Percentiles rank a stretch among this genome's conserved stretches.
Conservation (phyloP, 2,888 invertebrate species). For the Pachydiplax longipennis region DNA sequence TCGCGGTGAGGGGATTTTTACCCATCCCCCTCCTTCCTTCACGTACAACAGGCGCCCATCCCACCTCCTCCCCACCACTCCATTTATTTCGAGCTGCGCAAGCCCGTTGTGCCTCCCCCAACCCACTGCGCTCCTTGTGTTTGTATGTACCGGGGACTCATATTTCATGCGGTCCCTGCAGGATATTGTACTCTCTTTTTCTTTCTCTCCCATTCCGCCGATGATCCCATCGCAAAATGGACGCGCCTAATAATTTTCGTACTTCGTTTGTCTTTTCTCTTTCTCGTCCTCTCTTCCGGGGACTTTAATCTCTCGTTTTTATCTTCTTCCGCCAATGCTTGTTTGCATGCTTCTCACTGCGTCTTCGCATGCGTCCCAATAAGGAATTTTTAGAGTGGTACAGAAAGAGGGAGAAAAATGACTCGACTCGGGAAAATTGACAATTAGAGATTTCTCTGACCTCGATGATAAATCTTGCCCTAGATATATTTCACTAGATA, state of each 20-base stretch:
- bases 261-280: neutral
- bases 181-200: constrained; percentile 8
- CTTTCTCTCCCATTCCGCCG: neutral
- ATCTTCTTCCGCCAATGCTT: neutral
- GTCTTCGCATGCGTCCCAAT: neutral
- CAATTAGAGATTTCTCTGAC: too few relatives aligned
- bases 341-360: neutral
- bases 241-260: neutral
- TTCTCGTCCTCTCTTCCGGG: neutral
- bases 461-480: too few relatives aligned
- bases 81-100: neutral
- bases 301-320: neutral
- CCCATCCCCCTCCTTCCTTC: neutral
- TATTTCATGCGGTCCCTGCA: constrained; percentile 27
- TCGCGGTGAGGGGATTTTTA: neutral
- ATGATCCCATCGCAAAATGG: neutral
- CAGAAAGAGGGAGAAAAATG: too few relatives aligned
- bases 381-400: too few relatives aligned
- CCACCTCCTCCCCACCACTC: neutral
- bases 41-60: neutral
- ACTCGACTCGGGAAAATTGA: too few relatives aligned
- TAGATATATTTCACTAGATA: too few relatives aligned
- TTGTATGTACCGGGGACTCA: neutral
- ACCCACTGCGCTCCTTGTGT: neutral
- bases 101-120: neutral